Base-by-base conservation (phyloP, 1,140 invertebrate species). In the Paraescarpia echinospica region DNA sequence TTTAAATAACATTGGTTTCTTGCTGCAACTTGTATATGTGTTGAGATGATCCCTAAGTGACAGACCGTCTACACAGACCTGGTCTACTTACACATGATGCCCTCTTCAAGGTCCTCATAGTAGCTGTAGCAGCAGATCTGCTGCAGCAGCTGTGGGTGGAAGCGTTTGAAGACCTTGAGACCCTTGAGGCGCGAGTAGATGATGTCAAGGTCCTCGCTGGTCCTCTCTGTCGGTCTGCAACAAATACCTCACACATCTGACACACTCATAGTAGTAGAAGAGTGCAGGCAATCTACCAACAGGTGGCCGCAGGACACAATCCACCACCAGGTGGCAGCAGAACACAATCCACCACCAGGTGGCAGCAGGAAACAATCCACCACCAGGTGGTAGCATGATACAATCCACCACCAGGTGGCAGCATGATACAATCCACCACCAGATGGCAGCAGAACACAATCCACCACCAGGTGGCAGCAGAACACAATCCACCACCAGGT, bases 81-180 rank as follows among this genome's bases (percentile, higher is more conserved):
- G 5, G 9, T 41, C 14, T 41, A 97, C 97, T 97, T 96, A 98
- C 98, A 96, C 93, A 97, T 98, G 22, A 98, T 97, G 91, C 97
- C 97, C 95, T 97, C 97, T 94, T 98, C 98, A 93, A 98, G 95
- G 94, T 98, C 97, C 95, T 98, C 98, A 96, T 98, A 97, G 95
- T 95, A 95, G 48, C 95, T 95, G 94, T 95, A 95, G 94, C 94
- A 97, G 94, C 97, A 97, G 92, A 98, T 96, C 95, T 98, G 97
- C 94, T 97, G 97, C n/a, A 98, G 96, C 89, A 98, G 96, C 35
- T 96, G 96, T 91, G 97, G 97, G 91, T 98, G 97, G 91, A 98
- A 96, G 93, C 97, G 97, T 94, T 97, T 97, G 94, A 98, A 96
- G 88, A 97, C 97, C 94, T 97, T 97, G 27, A 96, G 95, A 59